These are phyloP conservation scores for Leistus spinibarbis DNA, from an alignment of 2,888 invertebrate species.

Conservation along the genomic window DNA sequence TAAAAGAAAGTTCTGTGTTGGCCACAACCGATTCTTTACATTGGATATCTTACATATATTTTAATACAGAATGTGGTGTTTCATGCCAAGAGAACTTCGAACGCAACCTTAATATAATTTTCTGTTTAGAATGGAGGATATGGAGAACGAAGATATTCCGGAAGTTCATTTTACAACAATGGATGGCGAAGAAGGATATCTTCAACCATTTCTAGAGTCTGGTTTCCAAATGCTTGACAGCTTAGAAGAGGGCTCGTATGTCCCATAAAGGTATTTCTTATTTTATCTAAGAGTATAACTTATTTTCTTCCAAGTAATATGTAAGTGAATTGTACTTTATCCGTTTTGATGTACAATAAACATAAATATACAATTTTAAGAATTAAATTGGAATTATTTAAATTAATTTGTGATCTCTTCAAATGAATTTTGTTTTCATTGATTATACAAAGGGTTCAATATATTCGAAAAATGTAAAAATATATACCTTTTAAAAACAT, in stretches of 20 bases:
- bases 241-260: slow-evolving; percentile 30
- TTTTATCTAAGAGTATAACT: neutral
- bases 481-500: too few relatives aligned
- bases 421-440: too few relatives aligned
- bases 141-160: slow-evolving; percentile 33
- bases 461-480: too few relatives aligned
- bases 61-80: neutral
- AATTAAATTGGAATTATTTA: neutral
- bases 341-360: neutral
- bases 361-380: neutral
- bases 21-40: too few relatives aligned
- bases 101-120: neutral
- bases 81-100: neutral
- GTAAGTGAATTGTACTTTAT: neutral
- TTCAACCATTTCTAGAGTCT: slow-evolving; percentile 35
- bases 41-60: too few relatives aligned
- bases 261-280: slow-evolving; percentile 11
- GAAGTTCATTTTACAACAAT: slow-evolving; percentile 37
- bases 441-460: too few relatives aligned
- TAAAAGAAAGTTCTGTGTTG: too few relatives aligned
- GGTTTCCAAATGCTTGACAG: slow-evolving; percentile 36
- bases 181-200: slow-evolving; percentile 35
- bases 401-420: neutral
- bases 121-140: slow-evolving; percentile 23
- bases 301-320: neutral